phyloP scores from a whole-genome alignment of 2,113 vertebrate species.

The Tenrec ecaudatus region DNA sequence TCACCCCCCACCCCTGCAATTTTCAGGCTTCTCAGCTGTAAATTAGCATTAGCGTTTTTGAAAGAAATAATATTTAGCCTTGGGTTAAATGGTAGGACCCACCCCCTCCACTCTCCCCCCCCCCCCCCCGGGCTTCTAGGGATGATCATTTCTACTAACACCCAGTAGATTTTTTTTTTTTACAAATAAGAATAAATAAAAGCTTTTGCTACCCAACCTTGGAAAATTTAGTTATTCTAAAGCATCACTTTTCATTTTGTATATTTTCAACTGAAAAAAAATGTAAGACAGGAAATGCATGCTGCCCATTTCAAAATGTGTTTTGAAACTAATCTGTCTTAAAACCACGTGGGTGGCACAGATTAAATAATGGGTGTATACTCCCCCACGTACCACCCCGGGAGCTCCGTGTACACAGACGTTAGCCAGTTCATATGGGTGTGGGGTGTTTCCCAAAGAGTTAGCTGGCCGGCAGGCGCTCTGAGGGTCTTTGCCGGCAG shows the following conservation, averaged over 20 bases:
- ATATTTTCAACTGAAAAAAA: constrained; percentile 48
- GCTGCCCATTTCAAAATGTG: constrained; percentile 26
- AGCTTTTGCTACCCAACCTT: neutral
- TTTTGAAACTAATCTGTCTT: constrained; percentile 49
- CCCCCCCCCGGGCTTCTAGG: neutral
- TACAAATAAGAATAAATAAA: neutral
- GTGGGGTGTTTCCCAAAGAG: neutral
- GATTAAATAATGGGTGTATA: neutral
- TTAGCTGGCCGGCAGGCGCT: neutral
- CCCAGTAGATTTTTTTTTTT: too few relatives aligned
- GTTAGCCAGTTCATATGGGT: neutral
- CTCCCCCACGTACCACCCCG: neutral
- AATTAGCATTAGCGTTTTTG: constrained; percentile 36
- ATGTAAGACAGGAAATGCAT: neutral
- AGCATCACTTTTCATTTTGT: constrained; percentile 25
- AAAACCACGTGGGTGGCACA: constrained; percentile 16
- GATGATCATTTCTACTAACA: neutral
- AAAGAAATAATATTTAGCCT: neutral
- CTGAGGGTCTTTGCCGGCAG: neutral
- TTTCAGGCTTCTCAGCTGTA: neutral
- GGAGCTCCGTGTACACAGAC: neutral
- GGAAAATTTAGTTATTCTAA: constrained; percentile 28
- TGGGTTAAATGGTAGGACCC: constrained; percentile 21
- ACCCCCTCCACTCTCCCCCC: too few relatives aligned
- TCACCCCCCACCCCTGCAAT: too few relatives aligned